Percentiles rank a stretch among this genome's conserved stretches.
These are phyloP conservation scores for Rafetus swinhoei DNA, from an alignment of 2,113 vertebrate species.

Conservation along the genomic window DNA sequence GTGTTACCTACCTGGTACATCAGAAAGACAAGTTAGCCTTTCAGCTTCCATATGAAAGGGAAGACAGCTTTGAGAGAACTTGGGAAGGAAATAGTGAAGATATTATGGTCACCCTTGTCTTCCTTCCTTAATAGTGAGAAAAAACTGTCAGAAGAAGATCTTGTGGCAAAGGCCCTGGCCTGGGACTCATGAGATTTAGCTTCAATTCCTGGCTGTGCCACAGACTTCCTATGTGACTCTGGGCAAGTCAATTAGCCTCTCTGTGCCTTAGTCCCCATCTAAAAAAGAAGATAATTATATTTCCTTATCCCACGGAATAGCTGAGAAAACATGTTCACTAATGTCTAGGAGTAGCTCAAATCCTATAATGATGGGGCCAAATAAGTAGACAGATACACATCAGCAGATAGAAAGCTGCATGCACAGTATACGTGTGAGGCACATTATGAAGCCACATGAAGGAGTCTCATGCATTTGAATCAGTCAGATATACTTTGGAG, in stretches of 20 bases:
- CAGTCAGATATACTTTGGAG: background rate
- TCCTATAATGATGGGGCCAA: background rate
- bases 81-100: background rate
- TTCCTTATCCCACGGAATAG: background rate
- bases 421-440: background rate
- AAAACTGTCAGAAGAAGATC: background rate
- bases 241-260: background rate
- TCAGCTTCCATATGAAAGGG: constrained; percentile 25
- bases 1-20: background rate
- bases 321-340: background rate
- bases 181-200: background rate
- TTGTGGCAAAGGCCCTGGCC: accelerated
- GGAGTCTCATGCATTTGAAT: background rate
- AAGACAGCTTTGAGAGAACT: background rate
- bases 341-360: background rate
- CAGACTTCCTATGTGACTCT: background rate
- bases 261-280: background rate
- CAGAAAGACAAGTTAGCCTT: background rate
- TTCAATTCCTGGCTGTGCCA: background rate
- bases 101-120: background rate
- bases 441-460: background rate
- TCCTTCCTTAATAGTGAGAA: background rate
- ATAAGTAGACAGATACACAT: background rate
- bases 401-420: background rate
- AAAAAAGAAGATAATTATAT: background rate